These are phyloP conservation scores for Cacoxenus indagator DNA, from an alignment of 2,888 invertebrate species.

Conservation along the genomic window DNA sequence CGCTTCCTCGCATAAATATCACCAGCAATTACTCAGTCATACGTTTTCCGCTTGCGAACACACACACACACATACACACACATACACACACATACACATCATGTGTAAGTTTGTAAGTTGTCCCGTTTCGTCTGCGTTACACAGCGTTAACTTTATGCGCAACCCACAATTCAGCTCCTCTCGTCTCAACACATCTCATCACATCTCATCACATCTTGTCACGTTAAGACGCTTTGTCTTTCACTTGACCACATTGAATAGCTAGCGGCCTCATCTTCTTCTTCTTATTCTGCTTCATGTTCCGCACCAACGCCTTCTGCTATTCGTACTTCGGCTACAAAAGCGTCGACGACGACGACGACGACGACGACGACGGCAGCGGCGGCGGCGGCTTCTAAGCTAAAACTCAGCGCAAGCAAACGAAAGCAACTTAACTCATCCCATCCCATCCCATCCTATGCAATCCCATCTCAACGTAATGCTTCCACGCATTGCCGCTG, in stretches of 20 bases:
- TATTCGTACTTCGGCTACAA: background rate
- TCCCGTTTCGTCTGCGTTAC: no score
- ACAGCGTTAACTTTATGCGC: no score
- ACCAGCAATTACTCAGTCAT: conserved; percentile 69
- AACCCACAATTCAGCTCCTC: no score
- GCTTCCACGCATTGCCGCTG: conserved; percentile 41
- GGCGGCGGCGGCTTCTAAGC: background rate
- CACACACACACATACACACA: conserved; percentile 13
- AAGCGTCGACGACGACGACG: background rate
- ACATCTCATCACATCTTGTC: conserved; percentile 36
- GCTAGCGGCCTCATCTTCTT: background rate
- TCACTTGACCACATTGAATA: background rate
- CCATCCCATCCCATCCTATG: conserved; percentile 34
- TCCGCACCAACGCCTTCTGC: background rate
- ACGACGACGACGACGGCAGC: background rate
- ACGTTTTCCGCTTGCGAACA: conserved; percentile 65
- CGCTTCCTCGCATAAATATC: conserved; percentile 70
- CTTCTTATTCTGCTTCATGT: background rate
- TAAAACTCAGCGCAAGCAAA: background rate
- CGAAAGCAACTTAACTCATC: conserved; percentile 34
- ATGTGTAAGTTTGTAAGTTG: conserved; percentile 61
- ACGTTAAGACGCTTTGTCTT: background rate
- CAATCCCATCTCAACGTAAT: background rate
- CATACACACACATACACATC: conserved; percentile 29
- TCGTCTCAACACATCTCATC: no score